Base-by-base conservation (phyloP, 2,113 vertebrate genomes). In the Camelus bactrianus region DNA sequence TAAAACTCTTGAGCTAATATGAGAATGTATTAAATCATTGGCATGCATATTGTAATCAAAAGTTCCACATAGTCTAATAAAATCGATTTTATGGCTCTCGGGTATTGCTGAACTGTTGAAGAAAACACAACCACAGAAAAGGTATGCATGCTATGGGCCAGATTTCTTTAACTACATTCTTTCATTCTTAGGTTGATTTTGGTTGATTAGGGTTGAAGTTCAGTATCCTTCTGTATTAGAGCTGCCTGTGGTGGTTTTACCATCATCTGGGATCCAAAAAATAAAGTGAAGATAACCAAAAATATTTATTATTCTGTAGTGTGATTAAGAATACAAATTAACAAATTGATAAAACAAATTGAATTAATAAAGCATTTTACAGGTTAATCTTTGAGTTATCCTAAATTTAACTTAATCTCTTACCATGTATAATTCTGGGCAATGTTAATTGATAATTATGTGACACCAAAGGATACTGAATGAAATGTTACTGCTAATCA, bases 401-500 rank as follows among this genome's bases (percentile, higher is more conserved):
- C 32, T 42, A 58, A 76, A 83, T 56, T 76, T 94, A 90, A 19
- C 58, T 67, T 67, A 76, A 82, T 50, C 24, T 60, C 16, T 88
- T 46, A 81, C 62, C n/a, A 83, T 22, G 11, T 76, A 50, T 65
- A 90, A 90, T 84, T 72, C 69, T 50, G 17, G 38, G 16, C 22
- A 94, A 84, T 84, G 69, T 58, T 75, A 67, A 84, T 84, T 84
- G 15, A 58, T 94, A 90, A 56, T 84, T 90, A 52, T 42, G 6
- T 90, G 58, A 94, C 30, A 56, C n/a, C 30, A 89, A 90, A 82
- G 56, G 35, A 28, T 73, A 6, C 58, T 83, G 24, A 83, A 30
- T 83, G 69, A 89, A 75, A 58, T 94, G 8, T 89, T 89, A 89
- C 7, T 82, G 76, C 65, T 89, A 73, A 83, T 94, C 48, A 83